Percentiles rank a stretch among this genome's conserved stretches.
These are phyloP conservation scores for Dicycla oo DNA, from an alignment of 2,888 invertebrate species.

Conservation along the genomic window DNA sequence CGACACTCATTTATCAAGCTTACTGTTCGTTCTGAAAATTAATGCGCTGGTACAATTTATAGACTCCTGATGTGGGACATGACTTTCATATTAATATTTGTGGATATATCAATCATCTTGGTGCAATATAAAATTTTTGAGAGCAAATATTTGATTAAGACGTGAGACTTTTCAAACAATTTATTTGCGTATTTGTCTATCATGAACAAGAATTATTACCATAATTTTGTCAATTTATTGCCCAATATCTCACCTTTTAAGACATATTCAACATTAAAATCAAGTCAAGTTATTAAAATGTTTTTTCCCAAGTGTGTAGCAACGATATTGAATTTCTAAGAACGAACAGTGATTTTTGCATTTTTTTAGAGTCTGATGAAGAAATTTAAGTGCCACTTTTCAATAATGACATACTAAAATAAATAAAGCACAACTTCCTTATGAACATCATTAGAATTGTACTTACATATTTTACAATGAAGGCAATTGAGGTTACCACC, in stretches of 20 bases:
- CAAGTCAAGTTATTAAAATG: neutral
- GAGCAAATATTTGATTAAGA: conserved; percentile 13
- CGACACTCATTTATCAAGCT: conserved; percentile 89
- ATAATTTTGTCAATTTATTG: neutral
- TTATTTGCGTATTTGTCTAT: conserved; percentile 2
- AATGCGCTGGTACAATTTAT: conserved; percentile 77
- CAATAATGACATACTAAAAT: neutral
- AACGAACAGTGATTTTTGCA: neutral
- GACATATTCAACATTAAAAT: neutral
- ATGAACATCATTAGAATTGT: conserved; percentile 28
- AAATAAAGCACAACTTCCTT: conserved; percentile 2
- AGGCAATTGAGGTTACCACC: conserved; percentile 42
- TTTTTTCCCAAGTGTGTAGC: neutral
- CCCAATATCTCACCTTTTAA: neutral
- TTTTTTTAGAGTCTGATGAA: neutral
- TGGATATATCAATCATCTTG: conserved; percentile 51
- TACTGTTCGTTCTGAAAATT: conserved; percentile 86
- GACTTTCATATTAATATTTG: conserved; percentile 53
- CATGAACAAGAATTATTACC: neutral
- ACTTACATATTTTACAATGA: conserved; percentile 29
- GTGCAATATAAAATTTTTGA: conserved; percentile 6
- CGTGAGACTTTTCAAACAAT: conserved; percentile 9
- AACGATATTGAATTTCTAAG: neutral
- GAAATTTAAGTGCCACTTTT: neutral
- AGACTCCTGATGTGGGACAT: conserved; percentile 65